These are phyloP conservation scores for Zelostemma sp. DNA, from an alignment of 1,140 invertebrate species.

Conservation along the genomic window DNA sequence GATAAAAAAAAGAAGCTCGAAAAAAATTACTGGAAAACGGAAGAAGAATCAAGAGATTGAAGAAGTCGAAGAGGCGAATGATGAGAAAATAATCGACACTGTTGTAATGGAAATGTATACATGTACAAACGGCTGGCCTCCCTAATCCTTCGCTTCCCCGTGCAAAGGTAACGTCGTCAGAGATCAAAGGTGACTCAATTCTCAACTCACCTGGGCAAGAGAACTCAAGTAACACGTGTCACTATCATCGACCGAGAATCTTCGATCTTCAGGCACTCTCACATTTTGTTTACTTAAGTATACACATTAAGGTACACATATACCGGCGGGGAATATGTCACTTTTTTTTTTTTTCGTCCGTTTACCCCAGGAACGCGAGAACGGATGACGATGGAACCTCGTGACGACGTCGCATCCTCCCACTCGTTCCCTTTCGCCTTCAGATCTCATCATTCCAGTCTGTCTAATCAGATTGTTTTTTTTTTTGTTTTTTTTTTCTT, in stretches of 20 bases:
- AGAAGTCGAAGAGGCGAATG: background rate
- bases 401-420: no score
- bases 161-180: conserved; percentile 67
- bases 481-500: conserved; percentile 33
- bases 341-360: conserved; percentile 14
- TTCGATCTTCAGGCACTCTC: conserved; percentile 67
- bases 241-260: conserved; percentile 61
- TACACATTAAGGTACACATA: conserved; percentile 20
- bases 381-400: conserved; percentile 36
- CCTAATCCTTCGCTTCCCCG: conserved; percentile 70
- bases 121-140: conserved; percentile 65
- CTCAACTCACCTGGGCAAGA: conserved; percentile 71
- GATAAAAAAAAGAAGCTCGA: conserved; percentile 15
- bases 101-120: no score
- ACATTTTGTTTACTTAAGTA: conserved; percentile 43
- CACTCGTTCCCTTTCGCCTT: no score
- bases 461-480: no score
- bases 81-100: conserved; percentile 10
- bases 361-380: conserved; percentile 45
- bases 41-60: background rate
- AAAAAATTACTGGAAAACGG: background rate
- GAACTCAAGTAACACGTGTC: conserved; percentile 66
- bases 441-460: conserved; percentile 24
- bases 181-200: conserved; percentile 70
- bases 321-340: conserved; percentile 29